Evolutionary conservation across 2,113 vertebrate species (phyloP).

Genomic region (Cricetomys ansorgei): DNA sequence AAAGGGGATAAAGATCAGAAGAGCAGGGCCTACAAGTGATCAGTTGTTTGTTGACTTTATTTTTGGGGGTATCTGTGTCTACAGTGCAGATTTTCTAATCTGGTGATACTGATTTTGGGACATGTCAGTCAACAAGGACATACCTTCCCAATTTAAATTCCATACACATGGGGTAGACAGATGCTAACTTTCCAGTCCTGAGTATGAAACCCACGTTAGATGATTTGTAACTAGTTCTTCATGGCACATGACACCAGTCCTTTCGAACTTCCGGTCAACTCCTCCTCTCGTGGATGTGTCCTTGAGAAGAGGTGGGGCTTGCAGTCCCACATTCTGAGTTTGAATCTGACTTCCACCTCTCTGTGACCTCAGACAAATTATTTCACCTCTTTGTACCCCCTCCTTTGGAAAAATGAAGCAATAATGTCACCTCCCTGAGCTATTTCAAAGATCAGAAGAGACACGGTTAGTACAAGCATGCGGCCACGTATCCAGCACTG

Average conservation of each 20-base stretch:
- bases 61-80: background rate
- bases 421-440: slow-evolving; percentile 37
- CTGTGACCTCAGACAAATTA: slow-evolving; percentile 11
- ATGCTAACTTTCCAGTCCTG: background rate
- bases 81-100: slow-evolving; percentile 27
- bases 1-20: background rate
- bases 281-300: background rate
- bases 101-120: slow-evolving; percentile 4
- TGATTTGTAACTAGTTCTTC: slow-evolving; percentile 42
- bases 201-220: background rate
- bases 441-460: slow-evolving; percentile 44
- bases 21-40: background rate
- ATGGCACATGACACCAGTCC: background rate
- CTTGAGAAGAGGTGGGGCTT: background rate
- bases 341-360: slow-evolving; percentile 40
- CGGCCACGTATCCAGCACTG: background rate
- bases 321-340: slow-evolving; percentile 5
- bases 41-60: background rate
- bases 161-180: background rate
- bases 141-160: slow-evolving; percentile 19
- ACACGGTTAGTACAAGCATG: background rate
- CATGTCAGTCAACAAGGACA: background rate
- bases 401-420: slow-evolving; percentile 63
- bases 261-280: background rate
- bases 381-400: slow-evolving; percentile 24